Evolutionary conservation across 2,797 vertebrate species (phyloP).

Genomic region (Pseudochirops corinnae): DNA sequence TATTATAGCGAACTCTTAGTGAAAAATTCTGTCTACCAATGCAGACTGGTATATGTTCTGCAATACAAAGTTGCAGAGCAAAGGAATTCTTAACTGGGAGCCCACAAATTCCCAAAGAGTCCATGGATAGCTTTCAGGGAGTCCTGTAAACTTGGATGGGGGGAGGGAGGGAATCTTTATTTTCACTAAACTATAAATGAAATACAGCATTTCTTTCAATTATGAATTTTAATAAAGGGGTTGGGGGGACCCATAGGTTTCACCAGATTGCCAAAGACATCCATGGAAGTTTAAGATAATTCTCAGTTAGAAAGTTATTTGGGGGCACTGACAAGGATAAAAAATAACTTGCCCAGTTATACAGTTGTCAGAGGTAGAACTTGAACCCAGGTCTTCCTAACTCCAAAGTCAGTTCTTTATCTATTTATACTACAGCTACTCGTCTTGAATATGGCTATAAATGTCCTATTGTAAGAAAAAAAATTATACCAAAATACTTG

Average conservation of each 20-base stretch:
- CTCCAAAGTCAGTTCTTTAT: neutral
- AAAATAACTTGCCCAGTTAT: neutral
- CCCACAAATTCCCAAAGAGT: neutral
- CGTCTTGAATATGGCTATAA: neutral
- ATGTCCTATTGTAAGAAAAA: neutral
- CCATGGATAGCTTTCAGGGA: neutral
- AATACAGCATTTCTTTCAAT: neutral
- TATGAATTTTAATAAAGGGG: neutral
- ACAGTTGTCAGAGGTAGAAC: neutral
- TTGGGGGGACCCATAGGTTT: neutral
- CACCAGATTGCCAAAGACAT: neutral
- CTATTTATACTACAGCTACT: neutral
- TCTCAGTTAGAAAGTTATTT: neutral
- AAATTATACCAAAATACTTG: neutral
- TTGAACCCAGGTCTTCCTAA: neutral
- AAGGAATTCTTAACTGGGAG: neutral
- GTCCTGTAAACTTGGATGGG: neutral
- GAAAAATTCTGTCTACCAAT: neutral
- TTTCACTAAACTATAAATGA: neutral
- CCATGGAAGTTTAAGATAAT: neutral
- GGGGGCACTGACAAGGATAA: neutral
- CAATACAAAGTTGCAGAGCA: neutral
- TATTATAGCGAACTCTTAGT: neutral
- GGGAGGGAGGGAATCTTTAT: neutral
- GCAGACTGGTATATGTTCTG: neutral